Base-by-base conservation (phyloP, 64 coral and sea anemone genomes). In the Platygyra sinensis region DNA sequence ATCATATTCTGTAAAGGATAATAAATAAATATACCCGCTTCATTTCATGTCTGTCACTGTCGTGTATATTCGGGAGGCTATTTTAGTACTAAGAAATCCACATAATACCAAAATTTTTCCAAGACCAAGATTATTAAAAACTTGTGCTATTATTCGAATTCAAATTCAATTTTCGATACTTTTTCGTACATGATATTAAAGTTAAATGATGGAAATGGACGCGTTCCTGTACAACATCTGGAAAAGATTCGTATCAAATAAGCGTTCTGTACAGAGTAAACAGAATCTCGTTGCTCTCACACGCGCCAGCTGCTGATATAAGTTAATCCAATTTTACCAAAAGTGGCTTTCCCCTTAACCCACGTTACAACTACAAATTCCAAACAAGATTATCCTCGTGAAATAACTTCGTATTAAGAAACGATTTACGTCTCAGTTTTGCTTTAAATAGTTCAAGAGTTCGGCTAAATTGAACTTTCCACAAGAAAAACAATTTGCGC, bases 1-100 rank as follows among this genome's bases (percentile, higher is more conserved):
- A 85, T 85, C 28, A 69, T 16, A 22, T 85, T 85, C 81, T 83
- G 81, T 52, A 24, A 85, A 71, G 62, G 60, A 85, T 22, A 67
- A 83, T 63, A 54, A 71, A 85, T 85, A 72, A 85, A 85, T 85
- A 72, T 72, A 62, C 81, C 63, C 38, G 63, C 62, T 85, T 71
- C 36, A 10, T 65, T 83, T 67, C 60, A 69, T n/a, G 46, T 22
- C 25, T 46, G 61, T 13, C 19, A 85, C 62, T 25, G 71, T 71
- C 1, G 20, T 52, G 15, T 69, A 51, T 71, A 10, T 72, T 85
- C 54, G 27, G 22, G 14, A 19, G 62, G 13, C 62, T 39, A 16
- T 50, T 50, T 85, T 38, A 71, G 24, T n/a, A 11, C 19, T 69
- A 27, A 69, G 5, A 25, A 27, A 8, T 11, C 10, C 27, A 28